Conservation (phyloP, 2,797 vertebrate species). For the Trachops cirrhosus region DNA sequence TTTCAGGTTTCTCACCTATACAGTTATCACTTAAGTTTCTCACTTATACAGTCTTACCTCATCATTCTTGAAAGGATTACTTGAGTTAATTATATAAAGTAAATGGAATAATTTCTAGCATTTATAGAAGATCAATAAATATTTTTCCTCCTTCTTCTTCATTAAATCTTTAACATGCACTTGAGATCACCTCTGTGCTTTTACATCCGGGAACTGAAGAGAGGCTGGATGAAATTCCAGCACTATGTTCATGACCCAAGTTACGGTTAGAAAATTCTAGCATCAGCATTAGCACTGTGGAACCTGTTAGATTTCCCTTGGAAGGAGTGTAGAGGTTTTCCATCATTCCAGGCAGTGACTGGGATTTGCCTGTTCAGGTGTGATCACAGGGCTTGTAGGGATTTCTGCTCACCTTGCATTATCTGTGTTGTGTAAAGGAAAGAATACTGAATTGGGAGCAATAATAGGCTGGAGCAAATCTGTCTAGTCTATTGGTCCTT, state of each 20-base stretch:
- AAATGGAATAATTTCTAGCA: background rate
- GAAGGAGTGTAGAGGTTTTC: background rate
- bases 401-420: conserved; percentile 20
- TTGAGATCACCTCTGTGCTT: background rate
- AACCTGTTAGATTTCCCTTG: background rate
- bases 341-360: background rate
- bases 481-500: background rate
- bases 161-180: background rate
- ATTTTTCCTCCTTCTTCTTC: background rate
- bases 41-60: background rate
- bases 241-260: background rate
- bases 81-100: background rate
- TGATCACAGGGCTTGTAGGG: background rate
- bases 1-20: background rate
- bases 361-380: background rate
- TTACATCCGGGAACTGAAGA: background rate
- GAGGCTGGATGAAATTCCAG: background rate
- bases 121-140: background rate
- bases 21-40: background rate
- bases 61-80: background rate
- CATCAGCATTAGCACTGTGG: background rate
- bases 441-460: background rate
- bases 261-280: background rate
- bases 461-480: background rate
- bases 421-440: background rate